A percentile compares a stretch with the other conserved stretches of the same genome.
These are phyloP conservation scores for Ceratosolen solmsi DNA, from an alignment of 1,140 invertebrate species.

Conservation along the genomic window DNA sequence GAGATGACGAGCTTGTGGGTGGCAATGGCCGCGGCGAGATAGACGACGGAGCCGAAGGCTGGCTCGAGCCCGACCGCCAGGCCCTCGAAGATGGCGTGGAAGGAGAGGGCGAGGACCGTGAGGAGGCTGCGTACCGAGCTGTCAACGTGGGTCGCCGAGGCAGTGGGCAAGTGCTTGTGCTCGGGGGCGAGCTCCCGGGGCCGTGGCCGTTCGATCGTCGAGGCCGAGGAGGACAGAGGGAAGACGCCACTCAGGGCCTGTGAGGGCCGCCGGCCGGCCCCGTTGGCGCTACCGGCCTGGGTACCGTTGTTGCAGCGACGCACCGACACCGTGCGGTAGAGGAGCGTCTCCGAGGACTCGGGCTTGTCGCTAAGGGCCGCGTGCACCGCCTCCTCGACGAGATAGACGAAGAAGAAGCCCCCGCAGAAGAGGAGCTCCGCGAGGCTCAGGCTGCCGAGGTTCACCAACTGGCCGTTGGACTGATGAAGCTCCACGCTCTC, in stretches of 20 bases:
- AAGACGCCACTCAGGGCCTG: conserved; percentile 1
- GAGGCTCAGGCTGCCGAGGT: conserved; percentile 72
- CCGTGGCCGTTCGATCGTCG: not conserved
- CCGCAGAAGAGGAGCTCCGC: conserved; percentile 80
- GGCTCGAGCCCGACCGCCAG: conserved; percentile 85
- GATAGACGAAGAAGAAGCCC: conserved; percentile 84
- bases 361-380: conserved; percentile 73
- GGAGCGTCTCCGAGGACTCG: conserved; percentile 71
- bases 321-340: conserved; percentile 76
- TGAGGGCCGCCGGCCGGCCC: conserved; percentile 8
- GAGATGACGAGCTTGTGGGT: conserved; percentile 85
- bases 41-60: conserved; percentile 77
- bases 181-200: not conserved
- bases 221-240: not conserved
- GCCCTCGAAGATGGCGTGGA: conserved; percentile 88
- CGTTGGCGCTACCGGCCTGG: conserved; percentile 24
- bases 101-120: conserved; percentile 83
- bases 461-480: conserved; percentile 64
- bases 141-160: conserved; percentile 45
- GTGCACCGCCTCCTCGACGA: conserved; percentile 82
- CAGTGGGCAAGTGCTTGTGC: conserved; percentile 11
- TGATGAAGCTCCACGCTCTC: conserved; percentile 73
- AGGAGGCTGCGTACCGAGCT: conserved; percentile 77
- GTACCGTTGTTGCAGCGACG: conserved; percentile 70
- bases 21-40: conserved; percentile 81